Evolutionary conservation across 2,113 vertebrate species (phyloP).

Genomic region (Gambusia affinis): DNA sequence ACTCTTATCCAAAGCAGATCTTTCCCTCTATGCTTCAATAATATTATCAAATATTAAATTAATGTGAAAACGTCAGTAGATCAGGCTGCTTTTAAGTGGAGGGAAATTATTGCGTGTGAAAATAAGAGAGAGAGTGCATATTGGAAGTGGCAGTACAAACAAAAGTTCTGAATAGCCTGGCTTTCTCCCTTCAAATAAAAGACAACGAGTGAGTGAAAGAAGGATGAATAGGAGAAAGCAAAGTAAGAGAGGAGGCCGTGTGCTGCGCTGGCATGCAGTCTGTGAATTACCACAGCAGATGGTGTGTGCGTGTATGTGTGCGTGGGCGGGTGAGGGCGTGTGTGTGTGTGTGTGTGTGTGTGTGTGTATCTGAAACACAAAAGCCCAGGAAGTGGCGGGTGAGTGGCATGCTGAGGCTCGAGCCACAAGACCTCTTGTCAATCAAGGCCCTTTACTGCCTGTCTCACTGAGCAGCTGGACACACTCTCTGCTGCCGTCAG

Average conservation of each 20-base stretch:
- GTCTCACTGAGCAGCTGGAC: conserved; percentile 44
- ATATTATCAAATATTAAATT: conserved; percentile 29
- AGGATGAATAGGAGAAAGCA: conserved; percentile 60
- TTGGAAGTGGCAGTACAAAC: conserved; percentile 49
- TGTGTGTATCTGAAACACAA: conserved; percentile 71
- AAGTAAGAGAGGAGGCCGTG: conserved; percentile 68
- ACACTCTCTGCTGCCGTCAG: conserved; percentile 40
- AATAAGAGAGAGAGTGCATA: background rate
- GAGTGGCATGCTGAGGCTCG: conserved; percentile 73
- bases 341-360: conserved; percentile 45
- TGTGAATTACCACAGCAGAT: conserved; percentile 81
- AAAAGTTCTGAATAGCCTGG: conserved; percentile 67
- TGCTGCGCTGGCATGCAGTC: conserved; percentile 77
- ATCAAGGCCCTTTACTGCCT: conserved; percentile 65
- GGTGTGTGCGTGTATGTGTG: conserved; percentile 60
- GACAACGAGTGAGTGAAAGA: conserved; percentile 52
- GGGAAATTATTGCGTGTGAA: conserved; percentile 9
- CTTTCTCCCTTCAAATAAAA: conserved; percentile 64
- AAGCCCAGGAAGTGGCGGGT: conserved; percentile 79
- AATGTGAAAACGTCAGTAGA: conserved; percentile 11
- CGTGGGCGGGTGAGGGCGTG: conserved; percentile 37
- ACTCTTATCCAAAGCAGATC: too few relatives aligned
- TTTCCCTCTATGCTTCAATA: background rate
- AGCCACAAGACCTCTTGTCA: conserved; percentile 77
- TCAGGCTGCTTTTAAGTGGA: conserved; percentile 11